phyloP scores from a whole-genome alignment of 2,888 invertebrate genomes.

The Xylocampa areola region DNA sequence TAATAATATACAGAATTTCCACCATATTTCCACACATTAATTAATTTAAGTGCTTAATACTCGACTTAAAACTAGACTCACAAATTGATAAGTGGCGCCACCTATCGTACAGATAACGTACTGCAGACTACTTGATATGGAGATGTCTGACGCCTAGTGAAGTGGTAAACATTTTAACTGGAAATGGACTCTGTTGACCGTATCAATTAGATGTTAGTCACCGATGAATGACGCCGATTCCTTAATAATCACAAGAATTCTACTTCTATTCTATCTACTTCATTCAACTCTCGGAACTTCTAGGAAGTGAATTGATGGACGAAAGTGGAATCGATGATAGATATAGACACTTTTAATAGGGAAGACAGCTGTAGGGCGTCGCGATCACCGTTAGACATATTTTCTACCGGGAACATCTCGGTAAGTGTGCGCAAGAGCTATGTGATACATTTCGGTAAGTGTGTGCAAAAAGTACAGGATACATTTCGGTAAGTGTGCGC shows the following conservation, averaged over 20 bases:
- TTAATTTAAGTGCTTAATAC: too few species aligned
- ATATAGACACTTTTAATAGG: background rate
- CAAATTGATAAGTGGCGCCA: too few species aligned
- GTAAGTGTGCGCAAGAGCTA: too few species aligned
- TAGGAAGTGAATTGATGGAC: background rate
- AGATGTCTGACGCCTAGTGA: background rate
- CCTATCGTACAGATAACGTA: background rate
- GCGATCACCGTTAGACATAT: too few species aligned
- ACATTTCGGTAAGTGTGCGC: too few species aligned
- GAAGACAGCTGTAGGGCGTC: background rate
- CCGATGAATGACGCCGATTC: background rate
- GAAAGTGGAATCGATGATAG: background rate
- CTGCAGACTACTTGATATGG: background rate
- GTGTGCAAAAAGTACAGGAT: too few species aligned
- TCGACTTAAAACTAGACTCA: too few species aligned
- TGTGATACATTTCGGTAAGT: too few species aligned
- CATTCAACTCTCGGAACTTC: slow-evolving; percentile 12
- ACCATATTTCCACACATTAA: too few species aligned
- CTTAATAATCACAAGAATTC: slow-evolving; percentile 17
- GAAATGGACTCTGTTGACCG: slow-evolving; percentile 1
- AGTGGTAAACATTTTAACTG: slow-evolving; percentile 1
- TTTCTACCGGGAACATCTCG: too few species aligned
- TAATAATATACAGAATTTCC: too few species aligned
- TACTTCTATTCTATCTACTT: slow-evolving; percentile 16
- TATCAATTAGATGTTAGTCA: slow-evolving; percentile 19